These are phyloP conservation scores for Tuberolachnus salignus DNA, from an alignment of 2,888 invertebrate genomes.

Conservation along the genomic window DNA sequence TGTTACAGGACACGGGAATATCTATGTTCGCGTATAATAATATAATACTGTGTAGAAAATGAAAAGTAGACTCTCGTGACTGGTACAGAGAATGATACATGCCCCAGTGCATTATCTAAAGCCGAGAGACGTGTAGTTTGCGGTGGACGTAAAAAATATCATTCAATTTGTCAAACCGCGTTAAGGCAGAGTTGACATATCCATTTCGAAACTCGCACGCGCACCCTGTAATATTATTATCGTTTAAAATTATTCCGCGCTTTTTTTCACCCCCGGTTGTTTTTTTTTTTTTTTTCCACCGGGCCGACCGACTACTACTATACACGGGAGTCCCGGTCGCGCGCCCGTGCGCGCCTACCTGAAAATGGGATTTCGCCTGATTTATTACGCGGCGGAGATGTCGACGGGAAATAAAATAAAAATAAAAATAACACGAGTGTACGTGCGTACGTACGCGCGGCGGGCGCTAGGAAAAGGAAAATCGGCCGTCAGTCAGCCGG, in stretches of 20 bases:
- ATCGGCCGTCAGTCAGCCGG: conserved; percentile 1
- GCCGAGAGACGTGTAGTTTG: conserved; percentile 26
- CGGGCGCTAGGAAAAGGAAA: not conserved
- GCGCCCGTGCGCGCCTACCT: not conserved
- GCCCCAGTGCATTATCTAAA: conserved; percentile 51
- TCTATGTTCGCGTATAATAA: not conserved
- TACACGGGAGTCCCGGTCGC: not conserved
- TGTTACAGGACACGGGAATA: conserved; percentile 11
- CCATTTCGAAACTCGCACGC: conserved; percentile 46
- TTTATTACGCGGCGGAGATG: conserved; percentile 33
- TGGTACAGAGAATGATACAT: conserved; percentile 34
- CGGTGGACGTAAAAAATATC: conserved; percentile 34
- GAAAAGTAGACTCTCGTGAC: conserved; percentile 33
- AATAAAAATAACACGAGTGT: conserved; percentile 10
- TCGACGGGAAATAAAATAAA: conserved; percentile 1
- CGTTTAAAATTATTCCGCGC: conserved; percentile 47
- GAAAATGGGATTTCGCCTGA: conserved; percentile 44
- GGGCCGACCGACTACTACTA: not conserved
- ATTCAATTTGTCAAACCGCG: conserved; percentile 49
- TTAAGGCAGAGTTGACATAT: conserved; percentile 52
- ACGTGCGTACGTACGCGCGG: not conserved
- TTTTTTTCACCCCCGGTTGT: not conserved
- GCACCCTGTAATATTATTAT: conserved; percentile 38
- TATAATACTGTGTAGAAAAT: not conserved
- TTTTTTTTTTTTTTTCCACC: not conserved